These are phyloP conservation scores for Aplochiton taeniatus DNA, from an alignment of 2,797 vertebrate species.

Conservation along the genomic window DNA sequence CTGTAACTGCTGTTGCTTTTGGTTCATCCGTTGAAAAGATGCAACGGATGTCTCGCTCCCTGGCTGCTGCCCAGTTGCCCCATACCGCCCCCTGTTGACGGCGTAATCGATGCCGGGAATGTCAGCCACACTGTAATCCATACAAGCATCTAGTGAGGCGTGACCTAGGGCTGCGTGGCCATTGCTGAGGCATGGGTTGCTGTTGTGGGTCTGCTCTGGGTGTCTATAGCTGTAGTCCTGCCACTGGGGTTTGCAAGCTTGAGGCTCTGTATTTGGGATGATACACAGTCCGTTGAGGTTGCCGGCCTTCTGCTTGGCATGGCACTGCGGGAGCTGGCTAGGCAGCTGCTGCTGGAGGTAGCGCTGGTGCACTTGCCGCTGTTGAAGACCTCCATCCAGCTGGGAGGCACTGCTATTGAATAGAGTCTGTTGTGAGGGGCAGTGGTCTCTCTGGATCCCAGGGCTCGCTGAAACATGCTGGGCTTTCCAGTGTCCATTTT, in stretches of 20 bases:
- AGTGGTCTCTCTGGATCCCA: conserved; percentile 49
- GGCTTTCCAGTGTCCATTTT: conserved; percentile 57
- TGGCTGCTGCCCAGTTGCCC: conserved; percentile 33
- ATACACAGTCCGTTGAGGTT: conserved; percentile 47
- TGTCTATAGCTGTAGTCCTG: conserved; percentile 51
- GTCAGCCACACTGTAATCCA: conserved; percentile 55
- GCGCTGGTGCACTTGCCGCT: conserved; percentile 29
- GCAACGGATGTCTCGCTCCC: conserved; percentile 40
- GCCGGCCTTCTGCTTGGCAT: conserved; percentile 47
- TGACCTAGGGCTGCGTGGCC: conserved; percentile 50
- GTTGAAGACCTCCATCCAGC: conserved; percentile 27
- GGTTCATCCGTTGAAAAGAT: conserved; percentile 52
- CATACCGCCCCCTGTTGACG: conserved; percentile 36
- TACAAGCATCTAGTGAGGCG: conserved; percentile 45
- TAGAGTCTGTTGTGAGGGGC: conserved; percentile 41
- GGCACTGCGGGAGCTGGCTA: conserved; percentile 45
- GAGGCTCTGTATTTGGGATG: neutral
- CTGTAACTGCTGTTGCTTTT: conserved; percentile 46
- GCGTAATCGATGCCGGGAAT: conserved; percentile 31
- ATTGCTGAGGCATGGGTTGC: conserved; percentile 50
- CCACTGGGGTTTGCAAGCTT: conserved; percentile 51
- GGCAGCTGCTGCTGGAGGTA: conserved; percentile 54
- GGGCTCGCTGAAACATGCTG: conserved; percentile 48
- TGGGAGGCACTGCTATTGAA: conserved; percentile 37
- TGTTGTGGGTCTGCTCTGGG: conserved; percentile 26